These are phyloP conservation scores for Chrysochloris asiatica DNA, from an alignment of 2,113 vertebrate species.

Conservation along the genomic window DNA sequence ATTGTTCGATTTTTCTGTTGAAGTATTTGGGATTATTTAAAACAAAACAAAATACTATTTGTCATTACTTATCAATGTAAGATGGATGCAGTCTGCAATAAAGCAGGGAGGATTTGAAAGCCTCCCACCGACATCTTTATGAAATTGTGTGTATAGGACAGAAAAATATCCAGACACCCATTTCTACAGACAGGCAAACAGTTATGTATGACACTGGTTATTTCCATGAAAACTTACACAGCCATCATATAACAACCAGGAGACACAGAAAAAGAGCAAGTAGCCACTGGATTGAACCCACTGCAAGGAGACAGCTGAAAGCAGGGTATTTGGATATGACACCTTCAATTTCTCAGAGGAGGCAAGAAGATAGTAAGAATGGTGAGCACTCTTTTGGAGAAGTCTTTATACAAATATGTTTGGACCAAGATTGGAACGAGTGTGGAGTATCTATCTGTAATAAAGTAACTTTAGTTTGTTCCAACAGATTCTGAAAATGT, in stretches of 20 bases:
- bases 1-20: constrained; percentile 58
- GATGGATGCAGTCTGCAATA: constrained; percentile 14
- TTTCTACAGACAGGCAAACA: constrained; percentile 31
- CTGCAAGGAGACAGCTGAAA: not conserved
- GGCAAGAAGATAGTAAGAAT: not conserved
- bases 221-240: constrained; percentile 49
- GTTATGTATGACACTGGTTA: not conserved
- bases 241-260: not conserved
- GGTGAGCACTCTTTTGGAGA: not conserved
- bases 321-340: not conserved
- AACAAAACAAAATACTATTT: constrained; percentile 32
- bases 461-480: not conserved
- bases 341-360: not conserved
- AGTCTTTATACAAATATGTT: not conserved
- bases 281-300: not conserved
- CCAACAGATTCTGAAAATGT: not conserved
- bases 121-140: constrained; percentile 37
- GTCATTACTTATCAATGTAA: constrained; percentile 62
- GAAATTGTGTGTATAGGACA: not conserved
- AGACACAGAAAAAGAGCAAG: not conserved
- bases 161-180: not conserved
- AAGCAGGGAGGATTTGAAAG: constrained; percentile 17
- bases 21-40: constrained; percentile 23
- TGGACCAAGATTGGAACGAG: not conserved
- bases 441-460: not conserved